A percentile compares a stretch with the other conserved stretches of the same genome.
Conservation (phyloP, 2,113 vertebrate genomes). For the Seriola rivoliana region DNA sequence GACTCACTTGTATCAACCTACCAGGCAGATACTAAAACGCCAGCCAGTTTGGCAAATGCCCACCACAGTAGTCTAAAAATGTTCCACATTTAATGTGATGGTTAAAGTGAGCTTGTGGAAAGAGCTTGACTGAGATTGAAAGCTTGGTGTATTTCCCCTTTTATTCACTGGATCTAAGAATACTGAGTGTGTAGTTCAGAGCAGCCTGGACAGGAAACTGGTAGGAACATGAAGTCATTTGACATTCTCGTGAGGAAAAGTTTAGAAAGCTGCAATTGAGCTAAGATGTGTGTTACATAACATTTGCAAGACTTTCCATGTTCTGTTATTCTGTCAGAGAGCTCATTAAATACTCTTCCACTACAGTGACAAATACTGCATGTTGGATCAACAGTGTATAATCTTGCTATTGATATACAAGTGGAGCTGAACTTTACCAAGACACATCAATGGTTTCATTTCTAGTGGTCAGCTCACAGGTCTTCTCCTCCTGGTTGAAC, state of each 20-base stretch:
- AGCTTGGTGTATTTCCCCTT: not conserved
- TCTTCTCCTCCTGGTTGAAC: constrained; percentile 93
- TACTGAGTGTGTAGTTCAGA: constrained; percentile 28
- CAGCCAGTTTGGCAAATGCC: constrained; percentile 19
- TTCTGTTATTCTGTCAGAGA: constrained; percentile 27
- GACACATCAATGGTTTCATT: constrained; percentile 81
- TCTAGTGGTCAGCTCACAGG: constrained; percentile 78
- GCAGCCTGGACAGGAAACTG: constrained; percentile 50
- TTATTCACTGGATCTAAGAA: constrained; percentile 41
- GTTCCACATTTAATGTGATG: constrained; percentile 31
- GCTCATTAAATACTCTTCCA: constrained; percentile 7
- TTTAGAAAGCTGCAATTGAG: constrained; percentile 45
- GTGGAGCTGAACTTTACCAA: constrained; percentile 80
- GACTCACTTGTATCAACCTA: constrained; percentile 50
- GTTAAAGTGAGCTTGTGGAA: constrained; percentile 47
- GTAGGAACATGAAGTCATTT: constrained; percentile 61
- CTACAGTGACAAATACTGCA: not conserved
- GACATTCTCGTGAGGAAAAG: constrained; percentile 62
- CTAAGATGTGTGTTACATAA: constrained; percentile 53
- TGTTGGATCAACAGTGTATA: not conserved
- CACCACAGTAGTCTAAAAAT: constrained; percentile 30
- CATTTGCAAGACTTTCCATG: constrained; percentile 52
- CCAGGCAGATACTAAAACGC: constrained; percentile 24
- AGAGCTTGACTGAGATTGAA: constrained; percentile 29
- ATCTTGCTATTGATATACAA: not conserved